A percentile compares a stretch with the other conserved stretches of the same genome.
phyloP scores from a whole-genome alignment of 2,888 invertebrate species.

The Formica aserva region DNA sequence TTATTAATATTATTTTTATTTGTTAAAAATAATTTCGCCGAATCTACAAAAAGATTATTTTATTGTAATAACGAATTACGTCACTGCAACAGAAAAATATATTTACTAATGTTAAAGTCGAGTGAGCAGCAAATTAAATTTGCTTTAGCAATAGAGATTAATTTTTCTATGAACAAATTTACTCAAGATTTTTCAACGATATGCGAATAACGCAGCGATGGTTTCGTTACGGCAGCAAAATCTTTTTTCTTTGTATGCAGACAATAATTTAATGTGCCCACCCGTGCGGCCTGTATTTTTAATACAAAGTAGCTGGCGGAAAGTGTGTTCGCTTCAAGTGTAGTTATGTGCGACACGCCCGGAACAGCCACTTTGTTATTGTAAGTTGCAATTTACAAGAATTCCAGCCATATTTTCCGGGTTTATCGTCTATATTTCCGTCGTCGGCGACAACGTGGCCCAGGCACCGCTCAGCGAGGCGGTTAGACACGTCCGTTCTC shows the following conservation, averaged over 20 bases:
- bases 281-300: slow-evolving; percentile 23
- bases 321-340: slow-evolving; percentile 12
- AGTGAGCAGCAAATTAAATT: not conserved
- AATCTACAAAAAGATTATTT: too few relatives aligned
- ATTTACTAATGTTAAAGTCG: not conserved
- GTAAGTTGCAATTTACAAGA: slow-evolving; percentile 53
- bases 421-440: slow-evolving; percentile 52
- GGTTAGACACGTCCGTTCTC: slow-evolving; percentile 40
- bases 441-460: slow-evolving; percentile 29
- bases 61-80: too few relatives aligned
- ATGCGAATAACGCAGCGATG: too few relatives aligned
- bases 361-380: slow-evolving; percentile 51
- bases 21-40: not conserved
- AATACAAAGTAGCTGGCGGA: slow-evolving; percentile 25
- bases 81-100: not conserved
- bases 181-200: too few relatives aligned
- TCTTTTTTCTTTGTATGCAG: not conserved
- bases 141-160: too few relatives aligned
- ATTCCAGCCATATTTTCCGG: slow-evolving; percentile 52
- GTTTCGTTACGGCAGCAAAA: not conserved
- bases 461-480: not conserved
- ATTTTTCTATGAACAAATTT: too few relatives aligned
- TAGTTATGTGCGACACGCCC: slow-evolving; percentile 21
- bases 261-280: not conserved
- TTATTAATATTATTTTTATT: not conserved